Evolutionary conservation across 2,113 vertebrate species (phyloP).

Genomic region (Poicephalus gulielmi): DNA sequence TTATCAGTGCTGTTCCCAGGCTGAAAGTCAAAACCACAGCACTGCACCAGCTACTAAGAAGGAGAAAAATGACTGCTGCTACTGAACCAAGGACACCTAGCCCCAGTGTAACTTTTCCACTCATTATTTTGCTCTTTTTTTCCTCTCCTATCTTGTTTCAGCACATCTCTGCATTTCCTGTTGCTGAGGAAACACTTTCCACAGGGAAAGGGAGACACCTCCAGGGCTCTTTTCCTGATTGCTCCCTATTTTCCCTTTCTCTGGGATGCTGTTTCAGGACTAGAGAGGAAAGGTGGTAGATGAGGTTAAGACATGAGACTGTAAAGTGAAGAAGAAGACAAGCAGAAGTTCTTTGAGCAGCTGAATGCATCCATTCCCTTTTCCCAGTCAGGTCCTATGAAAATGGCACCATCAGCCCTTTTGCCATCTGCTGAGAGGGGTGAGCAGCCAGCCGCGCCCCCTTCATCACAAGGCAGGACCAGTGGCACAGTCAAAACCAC

Average conservation of each 20-base stretch:
- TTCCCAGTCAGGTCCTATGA: neutral
- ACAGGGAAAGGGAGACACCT: neutral
- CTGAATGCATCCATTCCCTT: neutral
- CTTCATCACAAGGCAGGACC: neutral
- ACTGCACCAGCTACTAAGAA: too few relatives aligned
- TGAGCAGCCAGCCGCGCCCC: rapidly evolving
- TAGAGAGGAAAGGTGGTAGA: neutral
- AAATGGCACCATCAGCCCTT: neutral
- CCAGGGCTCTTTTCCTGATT: neutral
- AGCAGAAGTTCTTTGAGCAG: neutral
- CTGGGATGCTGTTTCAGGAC: neutral
- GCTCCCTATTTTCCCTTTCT: neutral
- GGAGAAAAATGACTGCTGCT: too few relatives aligned
- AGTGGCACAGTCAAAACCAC: neutral
- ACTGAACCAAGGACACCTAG: too few relatives aligned
- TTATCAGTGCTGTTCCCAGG: too few relatives aligned
- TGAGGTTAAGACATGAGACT: neutral
- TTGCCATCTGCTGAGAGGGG: neutral
- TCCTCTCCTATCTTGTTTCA: neutral
- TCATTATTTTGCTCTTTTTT: neutral
- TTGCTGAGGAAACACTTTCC: neutral
- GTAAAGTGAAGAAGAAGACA: neutral
- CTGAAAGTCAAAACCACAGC: too few relatives aligned
- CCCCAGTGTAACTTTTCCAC: neutral
- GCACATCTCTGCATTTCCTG: neutral